Conservation (phyloP, 2,113 vertebrate genomes). For the Aythya baeri region DNA sequence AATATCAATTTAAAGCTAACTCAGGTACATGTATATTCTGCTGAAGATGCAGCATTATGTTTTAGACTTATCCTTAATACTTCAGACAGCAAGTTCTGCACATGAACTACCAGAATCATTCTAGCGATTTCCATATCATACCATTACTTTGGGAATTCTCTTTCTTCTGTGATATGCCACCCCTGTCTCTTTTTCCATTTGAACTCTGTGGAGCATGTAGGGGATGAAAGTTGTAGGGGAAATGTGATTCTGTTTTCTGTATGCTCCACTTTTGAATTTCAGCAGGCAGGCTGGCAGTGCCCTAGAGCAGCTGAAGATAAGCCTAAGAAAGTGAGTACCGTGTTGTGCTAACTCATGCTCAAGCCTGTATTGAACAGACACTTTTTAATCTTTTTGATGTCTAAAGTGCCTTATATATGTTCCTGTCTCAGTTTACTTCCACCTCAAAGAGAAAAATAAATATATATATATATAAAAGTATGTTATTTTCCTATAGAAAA, state of each 20-base stretch:
- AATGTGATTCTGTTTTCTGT: not conserved
- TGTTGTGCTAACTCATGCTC: not conserved
- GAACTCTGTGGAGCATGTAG: accelerated
- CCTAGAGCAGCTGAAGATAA: not conserved
- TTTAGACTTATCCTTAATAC: not conserved
- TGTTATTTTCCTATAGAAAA: not conserved
- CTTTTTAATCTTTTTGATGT: not conserved
- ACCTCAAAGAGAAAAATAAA: not conserved
- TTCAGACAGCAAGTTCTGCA: not conserved
- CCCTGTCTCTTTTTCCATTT: not conserved
- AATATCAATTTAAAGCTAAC: not conserved
- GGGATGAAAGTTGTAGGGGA: not conserved
- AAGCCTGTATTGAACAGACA: not conserved
- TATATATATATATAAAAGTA: not conserved
- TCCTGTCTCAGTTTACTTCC: not conserved
- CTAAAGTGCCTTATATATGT: not conserved
- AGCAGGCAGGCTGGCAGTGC: not conserved
- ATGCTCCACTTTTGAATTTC: not conserved
- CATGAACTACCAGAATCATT: not conserved
- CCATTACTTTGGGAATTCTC: not conserved
- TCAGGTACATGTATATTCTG: not conserved
- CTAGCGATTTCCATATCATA: not conserved
- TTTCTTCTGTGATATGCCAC: not conserved
- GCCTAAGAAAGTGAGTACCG: not conserved
- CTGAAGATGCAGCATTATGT: not conserved